Evolutionary conservation across 2,888 invertebrate genomes (phyloP), one percentile per base, ranked within the genome.

Genomic region (Zeuzera pyrina): DNA sequence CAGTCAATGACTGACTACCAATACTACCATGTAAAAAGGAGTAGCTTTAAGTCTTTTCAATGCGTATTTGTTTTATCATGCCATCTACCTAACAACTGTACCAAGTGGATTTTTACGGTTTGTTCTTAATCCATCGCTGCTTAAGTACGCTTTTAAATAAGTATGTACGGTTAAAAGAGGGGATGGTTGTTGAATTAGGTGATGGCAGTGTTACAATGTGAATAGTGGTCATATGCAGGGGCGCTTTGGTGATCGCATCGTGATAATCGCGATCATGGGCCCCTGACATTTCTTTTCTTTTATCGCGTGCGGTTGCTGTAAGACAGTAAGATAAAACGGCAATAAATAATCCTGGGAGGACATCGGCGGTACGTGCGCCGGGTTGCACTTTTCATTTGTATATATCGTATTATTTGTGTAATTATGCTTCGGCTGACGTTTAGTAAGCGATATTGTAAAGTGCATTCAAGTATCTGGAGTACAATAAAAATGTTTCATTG

Each of bases 271-370:
- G 73, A 78, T 74, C 74, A 68, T 65, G 65, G 68, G 57, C 50
- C 51, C 39, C 66, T 68, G 78, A 74, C 70, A 70, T 73, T 78
- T 78, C 72, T 78, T 77, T 77, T 78, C 74, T 78, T 78, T 78
- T 74, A 78, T 77, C 74, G 60, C 66, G 56, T 62, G 67, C 67
- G 66, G 69, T 69, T 69, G 65, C 62, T 45, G 58, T 61, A 58
- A 76, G 74, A 79, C 78, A 78, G 79, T 78, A 61, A 56, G 52
- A 73, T 58, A 78, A n/a, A n/a, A n/a, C n/a, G n/a, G n/a, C n/a
- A n/a, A n/a, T n/a, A n/a, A n/a, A 77, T 81, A 79, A 81, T 79
- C 79, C 77, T 77, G 74, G 60, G 50, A 35, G 58, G 50, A 61
- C 76, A 72, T 74, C 58, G 57, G 48, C 59, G 48, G 53, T 56